Evolutionary conservation across 1,140 invertebrate genomes (phyloP).

Genomic region (Rhagoletis pomonella): DNA sequence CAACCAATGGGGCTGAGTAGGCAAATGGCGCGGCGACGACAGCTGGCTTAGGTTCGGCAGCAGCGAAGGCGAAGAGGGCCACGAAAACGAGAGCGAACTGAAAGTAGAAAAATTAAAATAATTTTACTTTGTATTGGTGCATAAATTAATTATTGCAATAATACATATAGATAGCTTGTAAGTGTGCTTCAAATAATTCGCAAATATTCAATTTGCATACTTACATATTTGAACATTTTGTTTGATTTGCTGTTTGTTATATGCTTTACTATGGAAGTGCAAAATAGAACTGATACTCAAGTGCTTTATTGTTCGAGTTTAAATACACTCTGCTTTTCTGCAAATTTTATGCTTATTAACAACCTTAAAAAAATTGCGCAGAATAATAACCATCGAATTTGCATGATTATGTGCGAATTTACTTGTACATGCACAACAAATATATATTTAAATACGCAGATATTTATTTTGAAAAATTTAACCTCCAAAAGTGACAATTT

Average conservation of each 20-base stretch:
- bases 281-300: slow-evolving; percentile 51
- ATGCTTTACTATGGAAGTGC: not conserved
- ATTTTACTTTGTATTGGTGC: too few species aligned
- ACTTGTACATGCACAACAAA: too few species aligned
- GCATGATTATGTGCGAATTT: too few species aligned
- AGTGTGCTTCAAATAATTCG: not conserved
- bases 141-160: too few species aligned
- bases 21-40: slow-evolving; percentile 61
- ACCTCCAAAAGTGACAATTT: too few species aligned
- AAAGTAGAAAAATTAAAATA: not conserved
- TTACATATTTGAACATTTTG: slow-evolving; percentile 74
- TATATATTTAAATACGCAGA: too few species aligned
- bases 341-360: too few species aligned
- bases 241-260: slow-evolving; percentile 12
- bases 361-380: too few species aligned
- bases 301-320: not conserved
- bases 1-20: slow-evolving; percentile 55
- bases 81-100: slow-evolving; percentile 70
- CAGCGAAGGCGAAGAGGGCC: slow-evolving; percentile 68
- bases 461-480: too few species aligned
- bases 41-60: slow-evolving; percentile 65
- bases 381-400: too few species aligned
- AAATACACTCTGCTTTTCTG: not conserved
- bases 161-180: too few species aligned
- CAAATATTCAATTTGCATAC: slow-evolving; percentile 54